phyloP scores from a whole-genome alignment of 2,888 invertebrate genomes.

The Uloborus plumipes region DNA sequence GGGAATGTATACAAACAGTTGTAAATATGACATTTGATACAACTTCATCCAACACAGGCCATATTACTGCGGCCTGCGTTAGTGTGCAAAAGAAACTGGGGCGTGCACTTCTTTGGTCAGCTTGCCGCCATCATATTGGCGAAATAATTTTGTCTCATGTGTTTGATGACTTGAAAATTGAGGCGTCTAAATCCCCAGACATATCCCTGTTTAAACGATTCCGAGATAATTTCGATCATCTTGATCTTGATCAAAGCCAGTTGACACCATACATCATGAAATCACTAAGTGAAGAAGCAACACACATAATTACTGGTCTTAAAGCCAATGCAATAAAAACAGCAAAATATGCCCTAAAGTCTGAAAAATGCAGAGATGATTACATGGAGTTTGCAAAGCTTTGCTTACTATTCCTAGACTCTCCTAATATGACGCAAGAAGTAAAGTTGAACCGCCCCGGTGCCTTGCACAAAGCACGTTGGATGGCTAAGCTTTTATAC shows the following conservation, averaged over 20 bases:
- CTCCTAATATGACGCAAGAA: background rate
- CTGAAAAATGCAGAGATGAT: slow-evolving; percentile 4
- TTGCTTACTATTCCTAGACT: slow-evolving; percentile 3
- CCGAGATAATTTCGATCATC: slow-evolving; percentile 5
- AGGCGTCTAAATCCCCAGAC: slow-evolving; percentile 1
- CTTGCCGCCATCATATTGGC: slow-evolving; percentile 2
- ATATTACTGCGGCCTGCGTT: no score
- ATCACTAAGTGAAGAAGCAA: background rate
- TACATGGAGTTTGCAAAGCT: slow-evolving; percentile 1
- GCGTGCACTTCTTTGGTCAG: slow-evolving; percentile 1
- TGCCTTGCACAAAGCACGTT: slow-evolving; percentile 7
- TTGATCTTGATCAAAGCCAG: background rate
- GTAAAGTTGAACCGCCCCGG: slow-evolving; percentile 2
- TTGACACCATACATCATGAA: background rate
- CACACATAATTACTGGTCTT: background rate
- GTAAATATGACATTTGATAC: no score
- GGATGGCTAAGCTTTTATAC: slow-evolving; percentile 5
- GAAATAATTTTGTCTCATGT: slow-evolving; percentile 11
- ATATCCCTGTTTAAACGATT: background rate
- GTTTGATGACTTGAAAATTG: slow-evolving; percentile 7
- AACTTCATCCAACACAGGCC: no score
- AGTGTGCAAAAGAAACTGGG: background rate
- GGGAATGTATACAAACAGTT: no score
- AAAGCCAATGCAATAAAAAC: background rate
- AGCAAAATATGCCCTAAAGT: background rate